These are phyloP conservation scores for Achroia grisella DNA, from an alignment of 1,140 invertebrate genomes.

Conservation along the genomic window DNA sequence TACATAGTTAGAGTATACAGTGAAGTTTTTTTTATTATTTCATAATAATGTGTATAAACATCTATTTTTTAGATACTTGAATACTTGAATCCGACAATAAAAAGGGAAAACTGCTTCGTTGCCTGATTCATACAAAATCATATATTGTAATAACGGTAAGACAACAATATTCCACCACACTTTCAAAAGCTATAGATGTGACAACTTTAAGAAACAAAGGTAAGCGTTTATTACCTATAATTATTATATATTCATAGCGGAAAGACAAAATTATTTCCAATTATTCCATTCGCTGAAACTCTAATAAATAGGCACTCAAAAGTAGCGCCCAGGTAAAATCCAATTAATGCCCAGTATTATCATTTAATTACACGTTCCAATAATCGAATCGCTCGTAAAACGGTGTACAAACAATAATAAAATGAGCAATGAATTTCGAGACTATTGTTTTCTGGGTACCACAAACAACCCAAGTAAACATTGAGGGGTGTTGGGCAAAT, in stretches of 20 bases:
- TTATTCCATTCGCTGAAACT: slow-evolving; percentile 16
- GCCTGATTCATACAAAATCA: too few species aligned
- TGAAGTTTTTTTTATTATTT: too few species aligned
- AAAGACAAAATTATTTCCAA: slow-evolving; percentile 7
- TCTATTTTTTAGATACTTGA: too few species aligned
- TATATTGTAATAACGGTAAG: too few species aligned
- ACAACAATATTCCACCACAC: too few species aligned
- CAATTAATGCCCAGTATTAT: slow-evolving; percentile 72
- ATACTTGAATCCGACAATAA: too few species aligned
- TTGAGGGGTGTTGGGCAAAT: slow-evolving; percentile 60
- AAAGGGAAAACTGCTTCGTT: too few species aligned
- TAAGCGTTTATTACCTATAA: not conserved
- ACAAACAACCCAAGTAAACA: slow-evolving; percentile 70
- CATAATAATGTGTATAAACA: too few species aligned
- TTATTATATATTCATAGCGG: slow-evolving; percentile 12
- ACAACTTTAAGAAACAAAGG: too few species aligned
- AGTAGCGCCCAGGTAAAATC: slow-evolving; percentile 58
- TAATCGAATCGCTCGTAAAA: slow-evolving; percentile 70
- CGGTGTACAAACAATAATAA: slow-evolving; percentile 72
- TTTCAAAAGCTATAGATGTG: too few species aligned
- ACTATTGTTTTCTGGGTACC: slow-evolving; percentile 71
- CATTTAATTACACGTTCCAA: slow-evolving; percentile 71
- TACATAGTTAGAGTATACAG: too few species aligned
- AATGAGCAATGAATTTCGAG: slow-evolving; percentile 72
- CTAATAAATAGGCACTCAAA: slow-evolving; percentile 48